Evolutionary conservation across 2,113 vertebrate genomes (phyloP).

Genomic region (zebrafish (Danio rerio)): GRCz12tu NC_133177.1:33010501-33011000

Average conservation of each 20-base stretch:
- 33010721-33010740: slow-evolving; percentile 86
- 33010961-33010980: slow-evolving; percentile 89
- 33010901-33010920: slow-evolving; percentile 89
- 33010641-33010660: slow-evolving; percentile 95
- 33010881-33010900: slow-evolving; percentile 78
- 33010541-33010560: slow-evolving; percentile 49
- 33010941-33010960: slow-evolving; percentile 91
- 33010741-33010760: slow-evolving; percentile 76
- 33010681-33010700: slow-evolving; percentile 90
- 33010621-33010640: slow-evolving; percentile 89
- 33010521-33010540: slow-evolving; percentile 75
- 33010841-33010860: slow-evolving; percentile 80
- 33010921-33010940: slow-evolving; percentile 78
- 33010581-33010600: slow-evolving; percentile 80
- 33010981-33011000: slow-evolving; percentile 82
- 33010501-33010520: slow-evolving; percentile 86
- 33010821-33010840: slow-evolving; percentile 60
- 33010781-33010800: slow-evolving; percentile 84
- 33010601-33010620: slow-evolving; percentile 91
- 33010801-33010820: slow-evolving; percentile 84
- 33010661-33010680: slow-evolving; percentile 89
- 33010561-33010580: slow-evolving; percentile 69
- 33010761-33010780: slow-evolving; percentile 70
- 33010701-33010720: slow-evolving; percentile 87
- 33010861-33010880: slow-evolving; percentile 91